These are phyloP conservation scores for Trichoplusia ni DNA, from an alignment of 1,140 invertebrate genomes.

Conservation along the genomic window DNA sequence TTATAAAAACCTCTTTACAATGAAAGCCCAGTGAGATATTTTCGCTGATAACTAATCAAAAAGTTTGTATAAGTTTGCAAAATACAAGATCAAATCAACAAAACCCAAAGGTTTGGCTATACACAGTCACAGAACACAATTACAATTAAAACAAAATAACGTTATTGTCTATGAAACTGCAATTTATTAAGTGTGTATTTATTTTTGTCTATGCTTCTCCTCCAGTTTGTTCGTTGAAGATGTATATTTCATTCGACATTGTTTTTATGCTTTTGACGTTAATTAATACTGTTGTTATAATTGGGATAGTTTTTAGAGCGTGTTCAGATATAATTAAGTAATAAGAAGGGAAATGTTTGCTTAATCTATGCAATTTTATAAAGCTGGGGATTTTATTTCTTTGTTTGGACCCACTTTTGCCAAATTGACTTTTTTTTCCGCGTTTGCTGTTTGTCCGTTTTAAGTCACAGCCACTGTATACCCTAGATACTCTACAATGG, in stretches of 20 bases:
- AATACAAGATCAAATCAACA: not conserved
- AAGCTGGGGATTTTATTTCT: not conserved
- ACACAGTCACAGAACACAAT: conserved; percentile 10
- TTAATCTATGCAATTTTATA: not conserved
- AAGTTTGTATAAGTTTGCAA: too few species aligned
- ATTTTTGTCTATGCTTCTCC: conserved; percentile 18
- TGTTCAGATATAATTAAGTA: not conserved
- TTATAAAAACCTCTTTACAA: too few species aligned
- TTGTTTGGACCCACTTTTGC: too few species aligned
- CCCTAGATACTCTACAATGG: too few species aligned
- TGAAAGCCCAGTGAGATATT: too few species aligned
- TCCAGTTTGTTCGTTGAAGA: conserved; percentile 14
- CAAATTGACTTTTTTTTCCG: too few species aligned
- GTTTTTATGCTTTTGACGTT: conserved; percentile 11
- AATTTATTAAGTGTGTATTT: conserved; percentile 9
- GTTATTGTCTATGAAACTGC: conserved; percentile 2
- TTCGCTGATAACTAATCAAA: too few species aligned
- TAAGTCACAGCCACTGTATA: too few species aligned
- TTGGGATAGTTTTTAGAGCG: not conserved
- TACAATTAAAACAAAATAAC: not conserved
- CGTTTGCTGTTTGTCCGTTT: too few species aligned
- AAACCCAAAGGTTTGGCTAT: not conserved
- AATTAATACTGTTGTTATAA: conserved; percentile 13
- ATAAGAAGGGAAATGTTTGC: too few species aligned
- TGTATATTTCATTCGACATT: conserved; percentile 18